Evolutionary conservation across 2,797 vertebrate species (phyloP).

Genomic region (Pseudomugil gertrudae): DNA sequence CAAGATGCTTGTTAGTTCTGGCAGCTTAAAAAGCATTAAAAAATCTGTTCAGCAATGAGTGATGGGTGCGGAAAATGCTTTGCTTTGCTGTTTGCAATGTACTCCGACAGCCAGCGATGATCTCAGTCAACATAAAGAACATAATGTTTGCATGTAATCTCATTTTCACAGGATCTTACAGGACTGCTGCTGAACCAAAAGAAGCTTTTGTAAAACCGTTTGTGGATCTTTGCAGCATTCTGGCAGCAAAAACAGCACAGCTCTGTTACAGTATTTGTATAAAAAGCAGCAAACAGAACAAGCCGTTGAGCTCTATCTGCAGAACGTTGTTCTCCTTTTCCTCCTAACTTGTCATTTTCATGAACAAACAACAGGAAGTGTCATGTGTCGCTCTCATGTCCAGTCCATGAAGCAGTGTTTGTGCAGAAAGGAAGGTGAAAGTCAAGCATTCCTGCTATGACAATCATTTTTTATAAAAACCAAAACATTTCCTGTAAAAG

Average conservation of each 20-base stretch:
- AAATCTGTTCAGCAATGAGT: not conserved
- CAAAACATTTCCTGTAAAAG: slow-evolving; percentile 44
- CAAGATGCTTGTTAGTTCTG: not conserved
- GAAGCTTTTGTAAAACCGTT: not conserved
- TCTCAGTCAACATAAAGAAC: not conserved
- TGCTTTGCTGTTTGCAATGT: not conserved
- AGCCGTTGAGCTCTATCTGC: no score
- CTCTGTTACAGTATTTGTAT: no score
- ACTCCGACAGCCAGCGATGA: not conserved
- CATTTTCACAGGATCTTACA: not conserved
- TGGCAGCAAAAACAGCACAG: not conserved
- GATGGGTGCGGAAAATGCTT: not conserved
- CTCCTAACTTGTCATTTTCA: no score
- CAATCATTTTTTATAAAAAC: slow-evolving; percentile 1
- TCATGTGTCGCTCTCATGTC: not conserved
- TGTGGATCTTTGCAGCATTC: not conserved
- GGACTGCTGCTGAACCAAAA: not conserved
- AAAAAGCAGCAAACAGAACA: no score
- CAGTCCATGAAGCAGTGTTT: not conserved
- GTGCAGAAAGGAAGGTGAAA: not conserved
- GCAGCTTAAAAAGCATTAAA: not conserved
- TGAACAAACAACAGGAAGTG: not conserved
- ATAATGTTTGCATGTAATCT: not conserved
- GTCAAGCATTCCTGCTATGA: not conserved
- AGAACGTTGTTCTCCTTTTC: no score